Percentiles rank a stretch among this genome's conserved stretches.
phyloP scores from a whole-genome alignment of 2,113 vertebrate species.

The Cranoglanis bouderius region DNA sequence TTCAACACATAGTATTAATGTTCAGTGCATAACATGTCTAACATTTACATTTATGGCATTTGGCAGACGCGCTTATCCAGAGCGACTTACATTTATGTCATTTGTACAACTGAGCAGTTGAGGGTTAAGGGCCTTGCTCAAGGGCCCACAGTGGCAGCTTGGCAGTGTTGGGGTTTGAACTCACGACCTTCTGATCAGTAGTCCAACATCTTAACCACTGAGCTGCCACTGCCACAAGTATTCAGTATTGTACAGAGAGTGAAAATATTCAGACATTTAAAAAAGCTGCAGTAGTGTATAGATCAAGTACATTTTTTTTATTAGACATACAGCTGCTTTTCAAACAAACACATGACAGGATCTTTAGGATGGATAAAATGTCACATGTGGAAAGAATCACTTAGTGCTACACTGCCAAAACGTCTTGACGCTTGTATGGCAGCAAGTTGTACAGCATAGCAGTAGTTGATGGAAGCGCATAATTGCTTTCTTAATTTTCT shows the following conservation, averaged over 20 bases:
- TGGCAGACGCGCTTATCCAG: too few relatives aligned
- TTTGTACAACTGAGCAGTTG: too few relatives aligned
- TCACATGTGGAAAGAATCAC: background rate
- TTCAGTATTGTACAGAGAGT: background rate
- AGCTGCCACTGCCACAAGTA: too few relatives aligned
- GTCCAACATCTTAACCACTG: too few relatives aligned
- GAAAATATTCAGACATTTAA: background rate
- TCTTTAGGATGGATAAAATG: background rate
- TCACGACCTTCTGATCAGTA: too few relatives aligned
- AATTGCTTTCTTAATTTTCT: background rate
- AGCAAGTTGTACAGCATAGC: background rate
- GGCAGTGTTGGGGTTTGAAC: too few relatives aligned
- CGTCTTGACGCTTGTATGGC: background rate
- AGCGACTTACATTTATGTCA: too few relatives aligned
- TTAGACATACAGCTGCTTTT: background rate
- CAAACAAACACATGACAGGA: background rate
- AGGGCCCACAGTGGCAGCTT: too few relatives aligned
- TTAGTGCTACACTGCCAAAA: background rate
- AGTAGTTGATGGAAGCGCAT: background rate
- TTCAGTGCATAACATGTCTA: background rate
- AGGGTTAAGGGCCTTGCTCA: too few relatives aligned
- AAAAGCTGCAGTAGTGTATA: background rate
- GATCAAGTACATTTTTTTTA: background rate
- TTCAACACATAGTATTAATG: background rate
- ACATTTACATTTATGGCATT: too few relatives aligned